Base-by-base conservation (phyloP, 1,140 invertebrate genomes). In the Hesperophylax magnus region DNA sequence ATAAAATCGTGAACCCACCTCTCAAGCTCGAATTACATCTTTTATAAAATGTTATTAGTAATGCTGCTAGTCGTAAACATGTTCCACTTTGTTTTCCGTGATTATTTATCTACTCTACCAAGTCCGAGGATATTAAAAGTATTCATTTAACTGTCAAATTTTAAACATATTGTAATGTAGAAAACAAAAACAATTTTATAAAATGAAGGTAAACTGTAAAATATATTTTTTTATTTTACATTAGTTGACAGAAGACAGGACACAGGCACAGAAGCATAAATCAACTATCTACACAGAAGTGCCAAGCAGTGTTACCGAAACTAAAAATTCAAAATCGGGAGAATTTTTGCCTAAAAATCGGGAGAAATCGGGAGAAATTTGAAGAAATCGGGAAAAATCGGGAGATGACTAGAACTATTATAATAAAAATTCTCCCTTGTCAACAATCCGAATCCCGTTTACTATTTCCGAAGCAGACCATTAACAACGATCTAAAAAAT, bases 21-120 rank as follows among this genome's bases (percentile, higher is more conserved):
- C 56, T 58, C 53, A 75, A 80, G 78, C 78, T 58, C 78, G 78
- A 80, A 80, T 79, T 79, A 79, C 78, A 80, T 80, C 39, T 80
- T 80, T 61, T 72, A 75, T 52, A 63, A 80, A 80, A 72, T 80
- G 60, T 80, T 80, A 47, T 80, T 75, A n/a, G 54, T 34, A 75
- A 58, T 75, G 34, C 18, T 75, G 71, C 63, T 60, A 18, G 31
- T 56, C 71, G 63, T 80, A 80, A 80, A 80, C 78, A 80, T 80
- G 61, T 79, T 75, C 22, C 18, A 80, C 54, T 75, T 69, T 75
- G n/a, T 52, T n/a, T 24, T 31, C 22, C 27, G 54, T 22, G 58
- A 53, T 22, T 53, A 52, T 72, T 72, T 53, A 53, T 53, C 11
- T 72, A 52, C 20, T 52, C 53, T 39, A 53, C 39, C 8, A 72